A percentile compares a stretch with the other conserved stretches of the same genome.
Evolutionary conservation across 1,140 invertebrate species (phyloP).

Genomic region (Matsumurasca onukii): DNA sequence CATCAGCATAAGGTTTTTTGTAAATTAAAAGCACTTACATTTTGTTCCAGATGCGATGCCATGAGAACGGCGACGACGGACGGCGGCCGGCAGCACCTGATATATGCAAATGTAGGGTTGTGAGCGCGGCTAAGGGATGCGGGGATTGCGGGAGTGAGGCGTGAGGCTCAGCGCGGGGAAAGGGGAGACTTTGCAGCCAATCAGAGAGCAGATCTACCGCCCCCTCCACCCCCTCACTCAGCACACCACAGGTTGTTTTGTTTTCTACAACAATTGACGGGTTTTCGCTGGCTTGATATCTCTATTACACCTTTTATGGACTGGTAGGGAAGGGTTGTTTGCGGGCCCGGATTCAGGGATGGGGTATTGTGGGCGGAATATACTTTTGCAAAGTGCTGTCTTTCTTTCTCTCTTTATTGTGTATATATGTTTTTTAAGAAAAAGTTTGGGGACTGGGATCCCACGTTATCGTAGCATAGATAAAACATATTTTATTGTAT

Average conservation of each 20-base stretch:
- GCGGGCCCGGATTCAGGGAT: not conserved
- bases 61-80: not conserved
- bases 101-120: constrained; percentile 12
- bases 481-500: too few species aligned
- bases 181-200: not conserved
- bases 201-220: not conserved
- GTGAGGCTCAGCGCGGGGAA: not conserved
- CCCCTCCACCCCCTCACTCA: not conserved
- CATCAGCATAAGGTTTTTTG: too few species aligned
- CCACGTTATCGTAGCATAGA: too few species aligned
- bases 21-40: constrained; percentile 11
- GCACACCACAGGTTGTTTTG: constrained; percentile 16
- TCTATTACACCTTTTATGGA: constrained; percentile 9
- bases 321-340: not conserved
- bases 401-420: too few species aligned
- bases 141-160: not conserved
- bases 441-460: too few species aligned
- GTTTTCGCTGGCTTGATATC: not conserved
- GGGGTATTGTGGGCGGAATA: too few species aligned
- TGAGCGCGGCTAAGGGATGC: not conserved
- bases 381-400: too few species aligned
- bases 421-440: too few species aligned
- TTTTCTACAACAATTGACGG: constrained; percentile 24
- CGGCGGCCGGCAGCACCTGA: not conserved
- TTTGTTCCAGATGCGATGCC: constrained; percentile 15